These are phyloP conservation scores for Drosophila pseudoobscura DNA, from an alignment of 1,140 invertebrate species.

Conservation along the genomic window DNA sequence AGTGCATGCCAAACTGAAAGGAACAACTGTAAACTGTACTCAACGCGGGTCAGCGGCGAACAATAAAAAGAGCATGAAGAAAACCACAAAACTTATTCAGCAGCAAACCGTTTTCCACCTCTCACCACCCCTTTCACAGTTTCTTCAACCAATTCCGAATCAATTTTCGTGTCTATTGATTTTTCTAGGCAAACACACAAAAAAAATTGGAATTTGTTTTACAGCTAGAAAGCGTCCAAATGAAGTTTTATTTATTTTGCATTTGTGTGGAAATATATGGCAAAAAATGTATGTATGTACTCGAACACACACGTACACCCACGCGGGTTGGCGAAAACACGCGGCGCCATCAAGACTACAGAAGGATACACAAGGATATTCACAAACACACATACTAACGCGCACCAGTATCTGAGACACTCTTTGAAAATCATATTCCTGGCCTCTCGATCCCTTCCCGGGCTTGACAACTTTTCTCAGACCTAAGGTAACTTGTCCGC, in stretches of 20 bases:
- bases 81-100: background rate
- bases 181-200: slow-evolving; percentile 47
- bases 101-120: background rate
- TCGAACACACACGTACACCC: slow-evolving; percentile 37
- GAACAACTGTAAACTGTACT: slow-evolving; percentile 56
- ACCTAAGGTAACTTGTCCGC: background rate
- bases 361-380: slow-evolving; percentile 66
- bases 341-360: slow-evolving; percentile 74
- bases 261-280: slow-evolving; percentile 7
- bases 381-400: slow-evolving; percentile 13
- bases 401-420: slow-evolving; percentile 16
- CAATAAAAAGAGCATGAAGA: background rate
- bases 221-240: background rate
- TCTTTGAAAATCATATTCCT: slow-evolving; percentile 9
- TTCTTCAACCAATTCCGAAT: background rate
- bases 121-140: background rate
- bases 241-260: slow-evolving; percentile 15
- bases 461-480: slow-evolving; percentile 1
- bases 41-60: background rate
- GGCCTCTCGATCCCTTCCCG: background rate
- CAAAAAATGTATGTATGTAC: slow-evolving; percentile 30
- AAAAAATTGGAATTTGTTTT: slow-evolving; percentile 17
- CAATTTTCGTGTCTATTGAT: slow-evolving; percentile 54
- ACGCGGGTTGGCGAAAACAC: slow-evolving; percentile 58
- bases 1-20: slow-evolving; percentile 53